phyloP scores from a whole-genome alignment of 2,888 invertebrate species.

The Scaptomyza parva region DNA sequence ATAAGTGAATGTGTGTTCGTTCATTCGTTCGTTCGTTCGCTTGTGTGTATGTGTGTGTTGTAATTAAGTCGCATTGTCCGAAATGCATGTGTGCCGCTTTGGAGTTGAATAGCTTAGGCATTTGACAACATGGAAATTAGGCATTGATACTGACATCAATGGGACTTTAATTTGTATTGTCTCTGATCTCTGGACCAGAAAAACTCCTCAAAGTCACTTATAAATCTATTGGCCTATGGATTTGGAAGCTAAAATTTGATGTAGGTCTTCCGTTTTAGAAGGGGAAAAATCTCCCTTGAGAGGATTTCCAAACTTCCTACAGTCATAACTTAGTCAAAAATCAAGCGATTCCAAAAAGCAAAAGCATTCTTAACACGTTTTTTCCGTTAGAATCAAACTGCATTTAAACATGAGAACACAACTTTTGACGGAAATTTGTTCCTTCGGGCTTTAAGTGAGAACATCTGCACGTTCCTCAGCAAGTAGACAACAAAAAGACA shows the following conservation, averaged over 20 bases:
- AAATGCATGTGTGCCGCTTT: constrained; percentile 10
- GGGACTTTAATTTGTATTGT: constrained; percentile 35
- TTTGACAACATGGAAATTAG: constrained; percentile 42
- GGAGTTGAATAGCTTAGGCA: constrained; percentile 5
- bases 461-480: constrained; percentile 31
- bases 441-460: not conserved
- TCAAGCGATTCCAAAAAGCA: not conserved
- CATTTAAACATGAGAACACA: not conserved
- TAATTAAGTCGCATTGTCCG: constrained; percentile 72
- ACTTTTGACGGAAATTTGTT: not conserved
- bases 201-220: not conserved
- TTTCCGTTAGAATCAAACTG: not conserved
- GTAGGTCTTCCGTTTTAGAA: too few relatives aligned
- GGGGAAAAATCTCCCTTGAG: not conserved
- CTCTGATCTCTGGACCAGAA: constrained; percentile 7
- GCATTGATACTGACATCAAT: constrained; percentile 48
- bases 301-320: not conserved
- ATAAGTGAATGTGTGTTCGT: constrained; percentile 7
- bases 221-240: not conserved
- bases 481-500: constrained; percentile 2
- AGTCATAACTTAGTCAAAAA: not conserved
- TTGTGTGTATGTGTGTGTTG: constrained; percentile 7
- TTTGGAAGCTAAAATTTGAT: not conserved
- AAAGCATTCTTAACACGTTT: not conserved
- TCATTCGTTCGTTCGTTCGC: constrained; percentile 9